A percentile compares a stretch with the other conserved stretches of the same genome.
Evolutionary conservation across 2,888 invertebrate species (phyloP).

Genomic region (Tipula vernalis): DNA sequence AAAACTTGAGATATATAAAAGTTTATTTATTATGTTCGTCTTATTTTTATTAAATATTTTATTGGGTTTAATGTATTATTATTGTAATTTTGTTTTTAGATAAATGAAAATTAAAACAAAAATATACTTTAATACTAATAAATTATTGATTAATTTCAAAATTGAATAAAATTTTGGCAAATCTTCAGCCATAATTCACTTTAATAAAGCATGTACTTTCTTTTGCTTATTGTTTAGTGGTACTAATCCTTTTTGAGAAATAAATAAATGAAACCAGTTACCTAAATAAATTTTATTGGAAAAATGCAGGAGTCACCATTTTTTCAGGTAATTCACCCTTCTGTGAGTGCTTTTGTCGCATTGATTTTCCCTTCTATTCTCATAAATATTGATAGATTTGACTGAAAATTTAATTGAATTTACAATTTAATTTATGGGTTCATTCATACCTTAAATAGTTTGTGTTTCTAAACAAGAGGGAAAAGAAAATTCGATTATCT

Average conservation of each 20-base stretch:
- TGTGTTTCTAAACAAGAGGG: too few relatives aligned
- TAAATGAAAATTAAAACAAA: background rate
- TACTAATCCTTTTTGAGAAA: background rate
- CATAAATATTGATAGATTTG: too few relatives aligned
- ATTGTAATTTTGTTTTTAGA: background rate
- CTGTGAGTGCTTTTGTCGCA: too few relatives aligned
- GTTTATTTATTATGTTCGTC: background rate
- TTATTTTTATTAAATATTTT: background rate
- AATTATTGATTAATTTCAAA: background rate
- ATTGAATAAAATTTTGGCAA: background rate
- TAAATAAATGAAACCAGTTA: too few relatives aligned
- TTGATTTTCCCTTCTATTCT: too few relatives aligned
- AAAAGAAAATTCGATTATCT: too few relatives aligned
- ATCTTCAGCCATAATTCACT: background rate
- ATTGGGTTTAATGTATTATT: background rate
- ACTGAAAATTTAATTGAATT: too few relatives aligned
- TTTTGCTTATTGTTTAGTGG: background rate
- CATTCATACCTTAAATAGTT: too few relatives aligned
- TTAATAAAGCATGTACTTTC: background rate
- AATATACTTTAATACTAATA: background rate
- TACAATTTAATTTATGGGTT: too few relatives aligned
- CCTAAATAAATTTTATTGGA: too few relatives aligned
- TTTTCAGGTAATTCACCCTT: too few relatives aligned
- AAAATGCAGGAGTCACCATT: too few relatives aligned
- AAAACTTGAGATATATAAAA: background rate